Percentiles rank a stretch among this genome's conserved stretches.
These are phyloP conservation scores for Pachycephala philippinensis DNA, from an alignment of 2,113 vertebrate species.

Conservation along the genomic window DNA sequence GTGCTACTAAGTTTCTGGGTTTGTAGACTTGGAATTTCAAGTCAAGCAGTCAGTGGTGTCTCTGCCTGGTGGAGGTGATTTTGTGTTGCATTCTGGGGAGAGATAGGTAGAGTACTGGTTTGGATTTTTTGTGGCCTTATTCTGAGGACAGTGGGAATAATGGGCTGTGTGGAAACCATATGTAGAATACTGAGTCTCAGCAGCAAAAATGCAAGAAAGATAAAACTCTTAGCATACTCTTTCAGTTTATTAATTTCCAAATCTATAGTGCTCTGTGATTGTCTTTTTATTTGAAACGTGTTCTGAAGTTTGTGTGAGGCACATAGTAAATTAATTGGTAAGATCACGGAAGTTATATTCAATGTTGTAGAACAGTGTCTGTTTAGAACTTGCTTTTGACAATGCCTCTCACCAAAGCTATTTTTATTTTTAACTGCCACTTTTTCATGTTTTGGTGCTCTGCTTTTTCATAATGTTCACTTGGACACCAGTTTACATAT, in stretches of 20 bases:
- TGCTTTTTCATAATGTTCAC: not conserved
- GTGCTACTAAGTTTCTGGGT: not conserved
- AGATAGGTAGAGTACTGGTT: not conserved
- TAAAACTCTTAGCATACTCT: not conserved
- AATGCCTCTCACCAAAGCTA: not conserved
- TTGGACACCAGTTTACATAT: not conserved
- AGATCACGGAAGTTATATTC: not conserved
- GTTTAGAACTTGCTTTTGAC: not conserved
- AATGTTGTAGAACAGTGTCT: not conserved
- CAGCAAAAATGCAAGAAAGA: not conserved
- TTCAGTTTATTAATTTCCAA: not conserved
- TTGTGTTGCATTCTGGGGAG: not conserved
- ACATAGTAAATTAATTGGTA: not conserved
- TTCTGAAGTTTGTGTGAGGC: not conserved
- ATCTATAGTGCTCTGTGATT: not conserved
- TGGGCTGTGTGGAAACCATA: not conserved
- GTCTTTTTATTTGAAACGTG: not conserved
- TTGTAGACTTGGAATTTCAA: not conserved
- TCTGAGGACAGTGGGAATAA: not conserved
- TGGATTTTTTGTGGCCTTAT: not conserved
- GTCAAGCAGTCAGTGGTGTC: not conserved
- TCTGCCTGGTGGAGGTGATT: not conserved
- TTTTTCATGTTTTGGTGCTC: not conserved
- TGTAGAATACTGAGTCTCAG: not conserved
- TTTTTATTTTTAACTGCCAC: not conserved